A percentile compares a stretch with the other conserved stretches of the same genome.
Conservation (phyloP, 2,113 vertebrate genomes). For the Catharus bicknelli region DNA sequence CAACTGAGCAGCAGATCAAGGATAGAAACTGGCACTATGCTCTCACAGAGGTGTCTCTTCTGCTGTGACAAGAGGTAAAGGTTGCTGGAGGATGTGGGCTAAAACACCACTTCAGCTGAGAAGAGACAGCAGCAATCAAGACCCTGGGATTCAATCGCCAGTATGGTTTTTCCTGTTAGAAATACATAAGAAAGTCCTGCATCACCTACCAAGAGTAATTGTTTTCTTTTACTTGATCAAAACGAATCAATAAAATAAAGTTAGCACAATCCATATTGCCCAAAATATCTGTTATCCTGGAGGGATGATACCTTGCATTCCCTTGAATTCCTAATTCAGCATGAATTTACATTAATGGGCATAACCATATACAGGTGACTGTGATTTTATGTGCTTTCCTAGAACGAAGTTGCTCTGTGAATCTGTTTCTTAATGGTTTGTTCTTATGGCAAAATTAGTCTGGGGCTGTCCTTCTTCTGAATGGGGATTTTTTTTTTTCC, state of each 20-base stretch:
- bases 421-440: conserved; percentile 57
- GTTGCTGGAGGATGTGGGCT: neutral
- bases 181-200: neutral
- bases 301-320: neutral
- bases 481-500: conserved; percentile 52
- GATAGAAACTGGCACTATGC: neutral
- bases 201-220: neutral
- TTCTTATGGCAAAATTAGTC: conserved; percentile 68
- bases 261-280: neutral
- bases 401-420: conserved; percentile 45
- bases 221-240: neutral
- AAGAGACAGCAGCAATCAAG: neutral
- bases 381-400: conserved; percentile 50
- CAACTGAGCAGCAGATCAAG: neutral
- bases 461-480: conserved; percentile 63
- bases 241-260: neutral
- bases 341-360: neutral
- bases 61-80: neutral
- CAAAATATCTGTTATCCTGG: neutral
- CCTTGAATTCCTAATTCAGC: conserved; percentile 20
- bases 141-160: accelerated
- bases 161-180: neutral
- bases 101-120: neutral
- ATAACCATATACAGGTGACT: neutral
- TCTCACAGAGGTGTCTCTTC: neutral